Evolutionary conservation across 2,888 invertebrate genomes (phyloP).

Genomic region (Oxycera nigricornis): DNA sequence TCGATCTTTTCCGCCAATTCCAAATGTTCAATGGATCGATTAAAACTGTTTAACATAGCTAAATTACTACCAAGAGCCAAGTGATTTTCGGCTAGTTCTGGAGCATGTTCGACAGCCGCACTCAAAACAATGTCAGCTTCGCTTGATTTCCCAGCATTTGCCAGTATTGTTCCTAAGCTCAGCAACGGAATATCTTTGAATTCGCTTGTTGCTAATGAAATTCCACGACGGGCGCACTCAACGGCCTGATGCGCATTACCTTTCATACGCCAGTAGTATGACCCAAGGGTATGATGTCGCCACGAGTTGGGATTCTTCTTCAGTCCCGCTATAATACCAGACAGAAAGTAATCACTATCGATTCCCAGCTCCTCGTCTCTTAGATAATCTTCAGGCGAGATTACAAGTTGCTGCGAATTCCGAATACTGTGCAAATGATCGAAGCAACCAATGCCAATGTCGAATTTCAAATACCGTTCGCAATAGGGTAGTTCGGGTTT

Average conservation of each 20-base stretch:
- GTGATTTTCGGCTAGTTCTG: slow-evolving; percentile 57
- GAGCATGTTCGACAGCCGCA: slow-evolving; percentile 58
- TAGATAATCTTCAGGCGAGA: slow-evolving; percentile 55
- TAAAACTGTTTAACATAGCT: slow-evolving; percentile 58
- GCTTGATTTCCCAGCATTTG: slow-evolving; percentile 54
- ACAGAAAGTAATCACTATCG: slow-evolving; percentile 43
- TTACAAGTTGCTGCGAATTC: slow-evolving; percentile 51
- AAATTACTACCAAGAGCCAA: slow-evolving; percentile 57
- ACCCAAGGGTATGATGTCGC: slow-evolving; percentile 58
- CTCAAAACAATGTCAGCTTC: slow-evolving; percentile 57
- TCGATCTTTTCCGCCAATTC: slow-evolving; percentile 57
- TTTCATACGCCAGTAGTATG: slow-evolving; percentile 59
- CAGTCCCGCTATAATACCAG: slow-evolving; percentile 51
- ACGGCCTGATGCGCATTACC: slow-evolving; percentile 58
- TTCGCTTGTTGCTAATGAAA: slow-evolving; percentile 56
- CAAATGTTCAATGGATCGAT: slow-evolving; percentile 56
- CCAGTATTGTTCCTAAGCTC: slow-evolving; percentile 59
- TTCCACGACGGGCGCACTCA: slow-evolving; percentile 57
- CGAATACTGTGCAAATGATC: slow-evolving; percentile 56
- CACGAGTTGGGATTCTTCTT: slow-evolving; percentile 55
- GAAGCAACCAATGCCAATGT: slow-evolving; percentile 53
- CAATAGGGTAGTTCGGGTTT: slow-evolving; percentile 43
- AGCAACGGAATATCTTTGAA: slow-evolving; percentile 56
- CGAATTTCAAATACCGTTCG: slow-evolving; percentile 37
- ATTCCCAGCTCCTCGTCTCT: slow-evolving; percentile 51